Evolutionary conservation across 2,797 vertebrate genomes (phyloP).

Genomic region (Sebastes kiyomatsui): DNA sequence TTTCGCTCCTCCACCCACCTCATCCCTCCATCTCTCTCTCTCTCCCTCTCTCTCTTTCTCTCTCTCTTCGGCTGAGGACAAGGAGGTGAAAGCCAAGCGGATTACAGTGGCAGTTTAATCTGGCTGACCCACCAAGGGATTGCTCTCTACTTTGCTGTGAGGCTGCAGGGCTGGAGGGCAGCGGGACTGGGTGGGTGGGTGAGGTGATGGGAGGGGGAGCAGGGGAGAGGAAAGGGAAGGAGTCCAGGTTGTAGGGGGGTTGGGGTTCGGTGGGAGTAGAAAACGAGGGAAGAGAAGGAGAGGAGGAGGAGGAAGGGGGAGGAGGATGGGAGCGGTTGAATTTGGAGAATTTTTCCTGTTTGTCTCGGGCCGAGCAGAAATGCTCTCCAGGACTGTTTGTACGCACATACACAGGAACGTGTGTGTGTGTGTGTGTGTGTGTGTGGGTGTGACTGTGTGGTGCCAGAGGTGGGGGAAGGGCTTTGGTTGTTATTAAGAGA

Average conservation of each 20-base stretch:
- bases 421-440: constrained; percentile 2
- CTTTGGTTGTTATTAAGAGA: constrained; percentile 67
- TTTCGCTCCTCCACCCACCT: constrained; percentile 19
- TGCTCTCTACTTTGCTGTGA: constrained; percentile 82
- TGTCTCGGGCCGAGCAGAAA: constrained; percentile 40
- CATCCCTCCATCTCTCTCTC: constrained; percentile 22
- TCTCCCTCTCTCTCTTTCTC: constrained; percentile 6
- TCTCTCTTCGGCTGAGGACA: constrained; percentile 77
- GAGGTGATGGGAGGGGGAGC: neutral
- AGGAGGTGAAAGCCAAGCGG: constrained; percentile 87
- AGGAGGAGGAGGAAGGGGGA: constrained; percentile 19
- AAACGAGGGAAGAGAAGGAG: constrained; percentile 7
- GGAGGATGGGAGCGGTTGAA: constrained; percentile 44
- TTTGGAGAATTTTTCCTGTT: constrained; percentile 55
- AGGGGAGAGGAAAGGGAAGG: constrained; percentile 12
- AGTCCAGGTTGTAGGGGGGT: constrained; percentile 31
- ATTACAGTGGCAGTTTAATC: constrained; percentile 88
- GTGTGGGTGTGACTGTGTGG: constrained; percentile 23
- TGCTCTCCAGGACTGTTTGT: constrained; percentile 49
- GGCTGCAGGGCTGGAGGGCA: constrained; percentile 73
- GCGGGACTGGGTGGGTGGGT: constrained; percentile 38
- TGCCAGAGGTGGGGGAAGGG: constrained; percentile 63
- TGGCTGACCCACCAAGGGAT: constrained; percentile 85
- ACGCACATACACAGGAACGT: neutral
- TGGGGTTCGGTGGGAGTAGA: neutral